A percentile compares a stretch with the other conserved stretches of the same genome.
These are phyloP conservation scores for Turritopsis dohrnii DNA, from an alignment of 30 jellyfish, hydroid and myxozoan genomes.

Conservation along the genomic window DNA sequence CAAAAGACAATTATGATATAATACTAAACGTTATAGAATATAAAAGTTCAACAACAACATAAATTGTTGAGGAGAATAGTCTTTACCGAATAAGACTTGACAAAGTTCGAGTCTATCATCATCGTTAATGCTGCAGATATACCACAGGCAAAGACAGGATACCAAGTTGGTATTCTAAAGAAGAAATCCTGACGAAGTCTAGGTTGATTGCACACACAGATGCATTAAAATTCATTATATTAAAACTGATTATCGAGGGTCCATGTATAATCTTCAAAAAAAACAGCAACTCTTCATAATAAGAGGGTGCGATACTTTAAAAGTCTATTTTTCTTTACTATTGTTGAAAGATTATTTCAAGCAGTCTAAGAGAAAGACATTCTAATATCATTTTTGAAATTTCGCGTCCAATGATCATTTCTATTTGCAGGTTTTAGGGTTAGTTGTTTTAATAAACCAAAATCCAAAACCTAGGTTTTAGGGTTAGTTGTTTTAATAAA, in stretches of 20 bases:
- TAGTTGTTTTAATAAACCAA: too few relatives aligned
- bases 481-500: too few relatives aligned
- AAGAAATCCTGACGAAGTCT: not conserved
- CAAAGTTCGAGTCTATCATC: not conserved
- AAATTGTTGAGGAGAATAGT: too few relatives aligned
- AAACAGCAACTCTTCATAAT: not conserved
- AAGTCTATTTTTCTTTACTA: too few relatives aligned
- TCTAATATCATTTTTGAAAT: too few relatives aligned
- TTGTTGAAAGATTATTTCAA: too few relatives aligned
- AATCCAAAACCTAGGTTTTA: too few relatives aligned
- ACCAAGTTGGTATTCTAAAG: constrained; percentile 3
- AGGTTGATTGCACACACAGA: not conserved
- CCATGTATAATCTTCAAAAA: not conserved
- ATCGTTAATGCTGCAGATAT: constrained; percentile 26
- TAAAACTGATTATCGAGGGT: not conserved
- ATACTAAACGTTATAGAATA: too few relatives aligned
- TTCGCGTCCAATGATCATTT: too few relatives aligned
- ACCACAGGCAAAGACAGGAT: constrained; percentile 31
- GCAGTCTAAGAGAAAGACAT: too few relatives aligned
- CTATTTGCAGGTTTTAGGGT: too few relatives aligned
- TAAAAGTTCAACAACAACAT: not conserved
- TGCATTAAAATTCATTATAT: not conserved
- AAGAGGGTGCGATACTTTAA: too few relatives aligned
- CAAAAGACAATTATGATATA: not conserved
- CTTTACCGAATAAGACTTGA: not conserved